Evolutionary conservation across 2,797 vertebrate species (phyloP), one percentile per base, ranked within the genome.

Genomic region (Rhyacichthys aspro): DNA sequence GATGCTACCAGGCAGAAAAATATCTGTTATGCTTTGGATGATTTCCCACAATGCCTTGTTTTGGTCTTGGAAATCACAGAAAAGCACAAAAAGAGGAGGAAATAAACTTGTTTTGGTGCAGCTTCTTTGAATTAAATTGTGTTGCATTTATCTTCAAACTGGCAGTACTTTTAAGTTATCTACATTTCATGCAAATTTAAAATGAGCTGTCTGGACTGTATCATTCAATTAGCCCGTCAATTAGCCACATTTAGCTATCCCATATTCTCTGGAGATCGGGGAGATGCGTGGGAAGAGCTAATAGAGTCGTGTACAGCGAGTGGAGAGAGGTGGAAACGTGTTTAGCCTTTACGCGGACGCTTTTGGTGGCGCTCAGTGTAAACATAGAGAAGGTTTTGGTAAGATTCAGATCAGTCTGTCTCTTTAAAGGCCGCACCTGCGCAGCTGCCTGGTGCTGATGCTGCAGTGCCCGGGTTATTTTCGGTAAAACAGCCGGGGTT

Each of bases 401-500:
- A 45, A 57, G 44, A 56, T 60, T n/a, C 2, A 38, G 43, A 36
- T 45, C 45, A 59, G 55, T 37, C 86, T 83, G 88, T 89, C 88
- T 71, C 92, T 93, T 92, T 93, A 93, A 93, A 87, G 66, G 72
- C 86, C 82, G 92, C 92, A 91, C 88, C 87, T 93, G 90, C 90
- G 92, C 90, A 90, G 83, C 88, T 86, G 86, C 78, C 77, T 43
- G 87, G 81, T 91, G 87, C 90, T 90, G 90, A 92, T 90, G 89
- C 89, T 90, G 89, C 91, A 94, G 92, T 93, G 91, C 83, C 79
- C 78, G 91, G 91, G 91, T 94, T 94, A 94, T 92, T 93, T 90
- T 92, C 90, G 91, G 92, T 93, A 90, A 93, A 91, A 85, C 70
- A 61, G 62, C 15, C 83, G 88, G 80, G 92, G 93, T 94, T 92